Percentiles rank a stretch among this genome's conserved stretches.
Evolutionary conservation across 1,140 invertebrate species (phyloP).

Genomic region (roundworm (Caenorhabditis elegans)): DNA sequence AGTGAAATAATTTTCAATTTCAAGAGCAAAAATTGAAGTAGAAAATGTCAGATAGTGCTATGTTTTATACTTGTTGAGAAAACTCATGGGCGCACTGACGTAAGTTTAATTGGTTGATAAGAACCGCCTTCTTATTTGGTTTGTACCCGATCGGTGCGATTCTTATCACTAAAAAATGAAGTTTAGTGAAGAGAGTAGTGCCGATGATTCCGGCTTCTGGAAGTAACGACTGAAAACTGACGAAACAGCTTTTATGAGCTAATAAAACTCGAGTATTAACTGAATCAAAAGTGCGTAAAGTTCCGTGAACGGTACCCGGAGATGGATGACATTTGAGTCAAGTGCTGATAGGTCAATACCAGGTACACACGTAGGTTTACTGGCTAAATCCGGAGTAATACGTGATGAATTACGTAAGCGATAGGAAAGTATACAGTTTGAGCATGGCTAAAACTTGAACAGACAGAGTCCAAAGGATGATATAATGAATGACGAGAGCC

Average conservation of each 20-base stretch:
- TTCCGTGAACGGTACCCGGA: background rate
- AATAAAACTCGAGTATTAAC: background rate
- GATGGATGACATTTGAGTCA: background rate
- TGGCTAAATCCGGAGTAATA: too few relatives aligned
- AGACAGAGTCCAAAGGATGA: too few relatives aligned
- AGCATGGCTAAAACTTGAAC: too few relatives aligned
- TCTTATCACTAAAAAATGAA: background rate
- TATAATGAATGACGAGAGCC: too few relatives aligned
- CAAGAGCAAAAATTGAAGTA: background rate
- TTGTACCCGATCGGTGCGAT: conserved; percentile 21
- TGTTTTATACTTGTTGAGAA: conserved; percentile 12
- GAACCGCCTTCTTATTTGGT: background rate
- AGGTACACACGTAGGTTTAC: too few relatives aligned
- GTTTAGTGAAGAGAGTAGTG: background rate
- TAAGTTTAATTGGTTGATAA: background rate
- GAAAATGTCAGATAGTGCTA: background rate
- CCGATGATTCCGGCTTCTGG: background rate
- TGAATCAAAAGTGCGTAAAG: background rate
- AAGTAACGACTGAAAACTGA: background rate
- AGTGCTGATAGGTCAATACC: too few relatives aligned
- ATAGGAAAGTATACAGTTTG: too few relatives aligned
- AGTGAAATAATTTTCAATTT: too few relatives aligned
- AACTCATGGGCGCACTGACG: conserved; percentile 18
- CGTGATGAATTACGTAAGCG: too few relatives aligned
- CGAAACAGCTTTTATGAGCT: conserved; percentile 1